phyloP scores from a whole-genome alignment of 1,140 invertebrate species.

The Saccostrea glomerata region DNA sequence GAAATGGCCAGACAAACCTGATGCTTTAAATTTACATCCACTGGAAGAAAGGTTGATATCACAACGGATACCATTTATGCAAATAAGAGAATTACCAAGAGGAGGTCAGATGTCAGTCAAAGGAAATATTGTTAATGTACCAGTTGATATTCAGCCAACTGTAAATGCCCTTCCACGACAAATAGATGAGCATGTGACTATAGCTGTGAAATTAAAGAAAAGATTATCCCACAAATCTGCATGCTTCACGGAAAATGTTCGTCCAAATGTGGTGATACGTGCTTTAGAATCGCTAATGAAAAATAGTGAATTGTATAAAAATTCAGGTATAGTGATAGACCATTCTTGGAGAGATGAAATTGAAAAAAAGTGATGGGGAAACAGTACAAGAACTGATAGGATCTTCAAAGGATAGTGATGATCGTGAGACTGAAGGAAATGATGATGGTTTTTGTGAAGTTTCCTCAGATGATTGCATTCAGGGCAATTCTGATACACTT shows the following conservation, averaged over 20 bases:
- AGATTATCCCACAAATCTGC: slow-evolving; percentile 25
- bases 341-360: too few species aligned
- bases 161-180: slow-evolving; percentile 51
- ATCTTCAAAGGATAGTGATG: too few species aligned
- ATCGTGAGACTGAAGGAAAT: too few species aligned
- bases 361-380: too few species aligned
- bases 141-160: slow-evolving; percentile 46
- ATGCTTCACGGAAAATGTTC: slow-evolving; percentile 18
- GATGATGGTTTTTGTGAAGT: too few species aligned
- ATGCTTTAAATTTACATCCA: slow-evolving; percentile 53
- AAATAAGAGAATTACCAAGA: slow-evolving; percentile 43
- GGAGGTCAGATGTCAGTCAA: slow-evolving; percentile 13
- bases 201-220: slow-evolving; percentile 32
- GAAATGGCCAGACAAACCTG: slow-evolving; percentile 54
- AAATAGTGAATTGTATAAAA: too few species aligned
- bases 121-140: slow-evolving; percentile 38
- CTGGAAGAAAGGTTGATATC: slow-evolving; percentile 60
- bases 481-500: too few species aligned
- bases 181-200: slow-evolving; percentile 35
- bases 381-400: too few species aligned
- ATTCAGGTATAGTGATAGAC: too few species aligned
- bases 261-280: slow-evolving; percentile 16
- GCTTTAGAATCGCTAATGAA: neutral
- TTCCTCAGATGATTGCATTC: too few species aligned
- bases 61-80: slow-evolving; percentile 47